Percentiles rank a stretch among this genome's conserved stretches.
Evolutionary conservation across 2,113 vertebrate species (phyloP).

Genomic region (Lampris megalopsis): DNA sequence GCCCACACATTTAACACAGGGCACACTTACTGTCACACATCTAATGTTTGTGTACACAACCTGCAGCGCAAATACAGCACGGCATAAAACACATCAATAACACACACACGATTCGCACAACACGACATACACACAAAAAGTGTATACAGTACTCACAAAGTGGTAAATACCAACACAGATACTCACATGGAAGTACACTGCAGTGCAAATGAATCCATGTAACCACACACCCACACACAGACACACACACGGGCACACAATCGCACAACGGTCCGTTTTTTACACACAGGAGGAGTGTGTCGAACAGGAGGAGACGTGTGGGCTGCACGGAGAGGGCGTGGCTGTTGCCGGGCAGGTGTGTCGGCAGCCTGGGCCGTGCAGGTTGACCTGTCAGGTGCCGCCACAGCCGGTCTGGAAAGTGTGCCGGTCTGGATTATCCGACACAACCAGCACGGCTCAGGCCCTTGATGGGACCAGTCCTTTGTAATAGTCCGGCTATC

Average conservation of each 20-base stretch:
- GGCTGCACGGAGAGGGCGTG: not conserved
- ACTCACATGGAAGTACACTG: not conserved
- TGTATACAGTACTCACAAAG: not conserved
- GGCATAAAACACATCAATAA: conserved; percentile 9
- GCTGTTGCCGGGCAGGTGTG: not conserved
- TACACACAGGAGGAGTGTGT: conserved; percentile 13
- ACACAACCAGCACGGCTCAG: too few relatives aligned
- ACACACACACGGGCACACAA: conserved; percentile 8
- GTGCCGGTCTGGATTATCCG: not conserved
- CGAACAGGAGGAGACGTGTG: not conserved
- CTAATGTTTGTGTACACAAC: conserved; percentile 37
- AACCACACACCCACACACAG: not conserved
- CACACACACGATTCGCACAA: not conserved
- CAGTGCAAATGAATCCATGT: too few relatives aligned
- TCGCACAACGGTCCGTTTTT: conserved; percentile 32
- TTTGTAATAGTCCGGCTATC: too few relatives aligned
- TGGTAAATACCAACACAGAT: not conserved
- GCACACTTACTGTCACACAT: conserved; percentile 50
- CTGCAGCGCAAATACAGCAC: conserved; percentile 36
- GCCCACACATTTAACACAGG: conserved; percentile 48
- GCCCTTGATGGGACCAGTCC: too few relatives aligned
- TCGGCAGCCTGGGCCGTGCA: conserved; percentile 49
- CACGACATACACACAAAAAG: conserved; percentile 15
- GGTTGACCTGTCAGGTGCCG: conserved; percentile 74
- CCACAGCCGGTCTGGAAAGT: conserved; percentile 16